Evolutionary conservation across 2,888 invertebrate genomes (phyloP).

Genomic region (Dione vanillae): DNA sequence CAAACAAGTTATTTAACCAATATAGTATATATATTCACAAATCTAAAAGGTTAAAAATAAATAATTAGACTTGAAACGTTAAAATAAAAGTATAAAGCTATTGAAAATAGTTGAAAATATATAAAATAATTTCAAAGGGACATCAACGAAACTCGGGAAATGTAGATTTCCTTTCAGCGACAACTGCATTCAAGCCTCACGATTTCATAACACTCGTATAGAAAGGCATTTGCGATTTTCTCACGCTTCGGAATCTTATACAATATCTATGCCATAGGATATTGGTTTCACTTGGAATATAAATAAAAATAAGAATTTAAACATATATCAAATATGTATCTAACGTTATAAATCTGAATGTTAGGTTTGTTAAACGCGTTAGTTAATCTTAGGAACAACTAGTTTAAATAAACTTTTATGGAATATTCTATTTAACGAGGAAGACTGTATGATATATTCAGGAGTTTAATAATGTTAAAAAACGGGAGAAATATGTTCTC

Average conservation of each 20-base stretch:
- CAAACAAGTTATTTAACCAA: too few species aligned
- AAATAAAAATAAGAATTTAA: background rate
- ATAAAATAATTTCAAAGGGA: slow-evolving; percentile 18
- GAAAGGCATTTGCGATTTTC: slow-evolving; percentile 22
- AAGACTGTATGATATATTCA: too few species aligned
- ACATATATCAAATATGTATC: background rate
- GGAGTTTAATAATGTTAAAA: too few species aligned
- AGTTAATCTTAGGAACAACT: too few species aligned
- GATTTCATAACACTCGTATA: slow-evolving; percentile 24
- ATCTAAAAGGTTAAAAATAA: too few species aligned
- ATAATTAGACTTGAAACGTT: too few species aligned
- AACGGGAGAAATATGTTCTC: too few species aligned
- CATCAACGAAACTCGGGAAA: slow-evolving; percentile 14
- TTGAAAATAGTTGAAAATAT: background rate
- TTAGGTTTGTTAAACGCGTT: background rate
- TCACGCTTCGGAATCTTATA: slow-evolving; percentile 23
- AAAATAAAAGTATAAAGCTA: background rate
- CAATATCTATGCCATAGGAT: background rate
- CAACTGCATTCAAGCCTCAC: slow-evolving; percentile 18
- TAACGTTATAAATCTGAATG: background rate
- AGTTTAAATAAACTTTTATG: too few species aligned
- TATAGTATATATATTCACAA: too few species aligned
- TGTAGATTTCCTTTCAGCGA: slow-evolving; percentile 25
- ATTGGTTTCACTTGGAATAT: slow-evolving; percentile 10
- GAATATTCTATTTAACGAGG: too few species aligned